These are phyloP conservation scores for Todiramphus saurophagus DNA, from an alignment of 2,113 vertebrate genomes.

Conservation along the genomic window DNA sequence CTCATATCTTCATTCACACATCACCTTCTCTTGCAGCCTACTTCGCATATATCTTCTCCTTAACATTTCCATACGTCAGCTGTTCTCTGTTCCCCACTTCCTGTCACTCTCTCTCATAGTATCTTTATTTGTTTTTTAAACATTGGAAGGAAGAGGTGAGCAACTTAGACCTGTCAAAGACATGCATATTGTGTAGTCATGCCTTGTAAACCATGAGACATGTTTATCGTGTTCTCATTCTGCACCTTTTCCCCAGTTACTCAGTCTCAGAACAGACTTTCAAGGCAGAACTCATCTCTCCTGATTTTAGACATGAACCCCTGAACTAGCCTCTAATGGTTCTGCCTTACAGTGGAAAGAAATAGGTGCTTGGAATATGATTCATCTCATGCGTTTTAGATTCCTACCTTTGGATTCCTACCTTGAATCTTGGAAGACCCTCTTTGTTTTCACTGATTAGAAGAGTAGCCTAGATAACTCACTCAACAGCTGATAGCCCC, in stretches of 20 bases:
- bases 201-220: background rate
- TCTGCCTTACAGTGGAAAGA: background rate
- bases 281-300: background rate
- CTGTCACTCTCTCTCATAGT: background rate
- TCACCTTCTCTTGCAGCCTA: background rate
- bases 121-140: background rate
- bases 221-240: background rate
- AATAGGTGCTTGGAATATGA: background rate
- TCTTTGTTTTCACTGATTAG: background rate
- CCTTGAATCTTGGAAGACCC: background rate
- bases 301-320: background rate
- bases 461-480: background rate
- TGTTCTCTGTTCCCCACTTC: background rate
- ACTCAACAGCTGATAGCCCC: background rate
- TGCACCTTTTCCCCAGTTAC: background rate
- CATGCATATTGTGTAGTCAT: fast-evolving
- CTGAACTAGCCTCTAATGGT: background rate
- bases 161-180: background rate
- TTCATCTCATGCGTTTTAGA: background rate
- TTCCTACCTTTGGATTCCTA: background rate
- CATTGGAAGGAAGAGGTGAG: background rate
- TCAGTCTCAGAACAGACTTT: background rate
- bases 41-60: background rate
- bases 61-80: background rate
- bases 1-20: background rate